phyloP scores from a whole-genome alignment of 2,888 invertebrate genomes.

The Sussaba pulchella region DNA sequence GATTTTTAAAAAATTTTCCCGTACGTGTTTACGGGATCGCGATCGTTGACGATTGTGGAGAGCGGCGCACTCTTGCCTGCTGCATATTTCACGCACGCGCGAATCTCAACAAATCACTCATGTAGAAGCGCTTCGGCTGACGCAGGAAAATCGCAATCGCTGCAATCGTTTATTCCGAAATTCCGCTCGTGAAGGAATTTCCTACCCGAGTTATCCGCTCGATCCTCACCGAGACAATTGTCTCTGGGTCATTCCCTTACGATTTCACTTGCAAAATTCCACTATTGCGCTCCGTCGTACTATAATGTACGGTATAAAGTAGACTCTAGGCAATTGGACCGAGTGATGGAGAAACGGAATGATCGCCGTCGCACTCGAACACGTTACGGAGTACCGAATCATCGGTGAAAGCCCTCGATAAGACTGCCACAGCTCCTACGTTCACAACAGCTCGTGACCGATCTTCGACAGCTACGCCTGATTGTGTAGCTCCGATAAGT shows the following conservation, averaged over 20 bases:
- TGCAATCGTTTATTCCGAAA: slow-evolving; percentile 80
- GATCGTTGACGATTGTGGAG: background rate
- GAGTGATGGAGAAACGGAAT: slow-evolving; percentile 53
- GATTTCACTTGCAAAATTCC: slow-evolving; percentile 15
- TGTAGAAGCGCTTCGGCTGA: slow-evolving; percentile 64
- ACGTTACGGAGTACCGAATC: slow-evolving; percentile 38
- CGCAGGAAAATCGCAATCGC: slow-evolving; percentile 75
- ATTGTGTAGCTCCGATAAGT: slow-evolving; percentile 11
- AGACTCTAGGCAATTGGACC: slow-evolving; percentile 47
- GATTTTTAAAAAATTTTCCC: background rate
- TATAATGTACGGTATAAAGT: background rate
- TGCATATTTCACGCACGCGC: slow-evolving; percentile 71
- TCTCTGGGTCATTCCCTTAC: slow-evolving; percentile 7
- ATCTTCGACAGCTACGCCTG: slow-evolving; percentile 45
- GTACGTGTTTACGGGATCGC: slow-evolving; percentile 1
- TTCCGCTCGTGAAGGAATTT: slow-evolving; percentile 77
- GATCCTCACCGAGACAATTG: slow-evolving; percentile 59
- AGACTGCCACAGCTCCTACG: slow-evolving; percentile 49
- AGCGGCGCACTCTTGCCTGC: background rate
- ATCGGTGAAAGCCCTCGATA: slow-evolving; percentile 64
- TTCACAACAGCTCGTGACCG: slow-evolving; percentile 42
- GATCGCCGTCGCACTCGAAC: slow-evolving; percentile 51
- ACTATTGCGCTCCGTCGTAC: background rate
- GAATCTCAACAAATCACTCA: slow-evolving; percentile 78
- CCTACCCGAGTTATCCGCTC: slow-evolving; percentile 61